Percentiles rank a stretch among this genome's conserved stretches.
These are phyloP conservation scores for Caenorhabditis afra DNA, from an alignment of 2,888 invertebrate genomes.

Conservation along the genomic window DNA sequence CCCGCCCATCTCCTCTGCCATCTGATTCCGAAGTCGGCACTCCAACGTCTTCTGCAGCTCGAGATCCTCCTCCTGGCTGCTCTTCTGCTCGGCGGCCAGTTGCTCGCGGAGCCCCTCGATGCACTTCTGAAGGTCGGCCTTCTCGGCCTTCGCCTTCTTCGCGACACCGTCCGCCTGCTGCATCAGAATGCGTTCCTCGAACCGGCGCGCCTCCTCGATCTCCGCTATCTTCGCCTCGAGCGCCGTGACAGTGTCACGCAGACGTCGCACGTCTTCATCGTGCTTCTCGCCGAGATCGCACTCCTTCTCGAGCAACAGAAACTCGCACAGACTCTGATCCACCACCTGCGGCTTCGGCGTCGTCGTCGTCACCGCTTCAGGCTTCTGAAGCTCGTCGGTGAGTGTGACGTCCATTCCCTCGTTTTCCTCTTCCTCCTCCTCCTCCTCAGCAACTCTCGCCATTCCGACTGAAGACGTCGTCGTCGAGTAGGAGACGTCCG, in stretches of 20 bases:
- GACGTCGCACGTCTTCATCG: slow-evolving; percentile 1
- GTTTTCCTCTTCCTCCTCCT: too few relatives aligned
- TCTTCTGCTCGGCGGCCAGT: too few relatives aligned
- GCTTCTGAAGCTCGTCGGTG: too few relatives aligned
- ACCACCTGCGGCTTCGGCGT: not conserved
- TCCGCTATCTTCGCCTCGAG: slow-evolving; percentile 12
- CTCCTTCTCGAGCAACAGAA: slow-evolving; percentile 36
- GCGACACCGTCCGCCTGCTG: slow-evolving; percentile 27
- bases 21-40: too few relatives aligned
- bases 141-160: slow-evolving; percentile 32
- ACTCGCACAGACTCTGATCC: slow-evolving; percentile 2
- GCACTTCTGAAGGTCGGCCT: not conserved
- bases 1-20: too few relatives aligned
- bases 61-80: not conserved
- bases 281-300: slow-evolving; percentile 1
- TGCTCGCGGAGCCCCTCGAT: not conserved
- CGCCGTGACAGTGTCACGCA: slow-evolving; percentile 1
- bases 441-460: not conserved
- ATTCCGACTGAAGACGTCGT: slow-evolving; percentile 26
- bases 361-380: slow-evolving; percentile 1
- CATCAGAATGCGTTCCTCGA: slow-evolving; percentile 32
- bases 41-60: too few relatives aligned
- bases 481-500: not conserved
- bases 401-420: too few relatives aligned
- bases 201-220: slow-evolving; percentile 28